Evolutionary conservation across 2,888 invertebrate genomes (phyloP), one percentile per base, ranked within the genome.

Genomic region (Mantis religiosa): DNA sequence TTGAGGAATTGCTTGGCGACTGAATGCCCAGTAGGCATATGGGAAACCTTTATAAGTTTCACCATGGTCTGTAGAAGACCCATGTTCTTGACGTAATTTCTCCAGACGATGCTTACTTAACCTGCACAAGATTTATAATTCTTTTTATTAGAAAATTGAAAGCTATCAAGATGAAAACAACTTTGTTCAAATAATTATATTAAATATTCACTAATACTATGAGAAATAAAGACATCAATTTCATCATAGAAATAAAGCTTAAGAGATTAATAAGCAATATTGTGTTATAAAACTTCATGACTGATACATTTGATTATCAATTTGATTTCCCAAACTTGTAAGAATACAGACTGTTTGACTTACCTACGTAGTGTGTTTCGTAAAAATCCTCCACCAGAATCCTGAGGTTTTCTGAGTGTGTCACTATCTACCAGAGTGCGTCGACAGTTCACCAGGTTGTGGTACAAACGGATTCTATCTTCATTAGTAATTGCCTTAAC

Each of bases 21-120:
- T 96, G 94, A 98, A 99, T 83, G 98, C 97, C 98, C 98, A 99
- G 94, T 97, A 98, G 28, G 95, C 96, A 90, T 97, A 96, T 15
- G 97, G 96, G 93, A 97, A 98, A 88, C 97, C 97, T 93, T 98
- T 98, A 93, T 98, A 98, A 83, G 96, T 96, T 93, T 98, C 98
- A 28, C 97, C 97, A 88, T 96, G 96, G 90, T 96, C 95, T 27
- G 90, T 88, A 30, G 94, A 93, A 89, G 94, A 95, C 4, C 95
- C 95, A 91, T 95, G 95, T 91, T 96, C 96, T 90, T 95, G 95
- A 89, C 96, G 93, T 83, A 96, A 93, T 92, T 97, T 97, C 92
- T 98, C 98, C 90, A 98, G 93, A 14, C 97, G 95, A 92, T 97
- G 97, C 92, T 97, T 97, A 90, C 97, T 98, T 89, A 98, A 93